Conservation (phyloP, 1,140 invertebrate genomes). For the Harpegnathos saltator region DNA sequence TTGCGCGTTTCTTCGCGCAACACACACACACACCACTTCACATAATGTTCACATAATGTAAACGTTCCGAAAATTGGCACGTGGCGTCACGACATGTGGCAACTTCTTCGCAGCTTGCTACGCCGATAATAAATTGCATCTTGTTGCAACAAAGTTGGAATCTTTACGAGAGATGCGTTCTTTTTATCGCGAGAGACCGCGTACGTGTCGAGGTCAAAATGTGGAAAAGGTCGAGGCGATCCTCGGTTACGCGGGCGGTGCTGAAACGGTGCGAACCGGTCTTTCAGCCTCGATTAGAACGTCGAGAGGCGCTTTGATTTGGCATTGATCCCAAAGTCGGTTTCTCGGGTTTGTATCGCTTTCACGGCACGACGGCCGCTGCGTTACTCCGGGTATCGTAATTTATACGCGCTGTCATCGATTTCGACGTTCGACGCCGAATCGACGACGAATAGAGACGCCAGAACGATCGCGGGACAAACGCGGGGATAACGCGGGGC, state of each 20-base stretch:
- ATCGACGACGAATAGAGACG: too few relatives aligned
- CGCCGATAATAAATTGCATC: background rate
- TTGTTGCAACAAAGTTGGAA: background rate
- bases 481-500: constrained; percentile 6
- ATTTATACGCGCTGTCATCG: constrained; percentile 49
- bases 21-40: too few relatives aligned
- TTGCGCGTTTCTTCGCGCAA: too few relatives aligned
- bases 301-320: constrained; percentile 59
- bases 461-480: too few relatives aligned
- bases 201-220: background rate
- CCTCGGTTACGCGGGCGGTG: constrained; percentile 2
- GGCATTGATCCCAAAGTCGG: constrained; percentile 71
- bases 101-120: too few relatives aligned
- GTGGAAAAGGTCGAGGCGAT: constrained; percentile 26
- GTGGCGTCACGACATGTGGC: background rate
- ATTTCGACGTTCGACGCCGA: constrained; percentile 26
- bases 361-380: constrained; percentile 12
- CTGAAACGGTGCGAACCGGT: constrained; percentile 10
- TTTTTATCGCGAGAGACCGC: background rate
- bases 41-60: background rate
- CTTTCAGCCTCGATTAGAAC: constrained; percentile 66
- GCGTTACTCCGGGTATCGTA: constrained; percentile 12
- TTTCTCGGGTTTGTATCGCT: constrained; percentile 60
- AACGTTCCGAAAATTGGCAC: background rate
- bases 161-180: background rate